Base-by-base conservation (phyloP, 1,140 invertebrate genomes). In the Globodera rostochiensis region DNA sequence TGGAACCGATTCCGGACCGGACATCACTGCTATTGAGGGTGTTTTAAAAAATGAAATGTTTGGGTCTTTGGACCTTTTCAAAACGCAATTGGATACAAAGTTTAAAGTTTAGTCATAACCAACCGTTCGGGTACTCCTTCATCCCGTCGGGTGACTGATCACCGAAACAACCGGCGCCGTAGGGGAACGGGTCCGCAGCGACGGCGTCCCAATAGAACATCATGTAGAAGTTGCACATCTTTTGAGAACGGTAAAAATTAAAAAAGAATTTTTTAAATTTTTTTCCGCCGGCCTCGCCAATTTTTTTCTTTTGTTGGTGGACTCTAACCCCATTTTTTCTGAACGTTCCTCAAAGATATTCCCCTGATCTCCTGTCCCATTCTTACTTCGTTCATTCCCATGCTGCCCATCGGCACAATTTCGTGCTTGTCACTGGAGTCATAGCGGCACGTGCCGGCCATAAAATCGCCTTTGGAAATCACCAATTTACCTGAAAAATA, bases 191-290 rank as follows among this genome's bases (percentile, higher is more conserved):
- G 83, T 89, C 83, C 13, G 81, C 64, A 19, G 69, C 74, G 67
- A 85, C 73, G 7, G 84, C 87, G 53, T 87, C 83, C 36, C 87
- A 80, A 67, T 87, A 90, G 83, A 83, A 91, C 89, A 90, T 90
- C 78, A 88, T 85, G 81, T 90, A 88, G 84, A 91, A 91, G 80
- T 90, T 90, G 81, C 87, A 90, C 90, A 90, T 89, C 79, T 91
- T 19, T 19, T 3, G 13, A 64, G 19, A 64, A 64, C 15, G 19
- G 6, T 6, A 19, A 53, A 53, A 53, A 11, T 9, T 50, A 3
- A 50, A 73, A 50, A 13, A 13, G 25, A 25, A 73, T 73, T 45
- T 50, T 73, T 19, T 13, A 1, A 66, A 15, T 66, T 21, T 66
- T 21, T 21, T 66, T 66, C 60, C 36, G 36, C 36, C 36, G 36